phyloP scores from a whole-genome alignment of 1,140 invertebrate genomes.

The Sogatella furcifera region DNA sequence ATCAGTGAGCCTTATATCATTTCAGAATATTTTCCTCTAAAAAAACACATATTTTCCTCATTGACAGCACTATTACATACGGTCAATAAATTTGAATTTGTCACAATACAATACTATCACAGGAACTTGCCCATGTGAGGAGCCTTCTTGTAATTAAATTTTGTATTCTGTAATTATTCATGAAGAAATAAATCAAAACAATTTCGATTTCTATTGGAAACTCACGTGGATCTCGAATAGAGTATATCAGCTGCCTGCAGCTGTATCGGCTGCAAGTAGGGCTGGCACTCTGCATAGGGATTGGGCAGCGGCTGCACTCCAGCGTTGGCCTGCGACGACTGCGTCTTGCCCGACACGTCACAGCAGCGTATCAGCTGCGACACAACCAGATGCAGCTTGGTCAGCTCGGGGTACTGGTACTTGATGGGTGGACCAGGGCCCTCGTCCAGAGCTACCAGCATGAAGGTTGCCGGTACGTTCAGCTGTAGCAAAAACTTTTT shows the following conservation, averaged over 20 bases:
- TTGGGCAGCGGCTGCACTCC: conserved; percentile 55
- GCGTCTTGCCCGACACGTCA: conserved; percentile 73
- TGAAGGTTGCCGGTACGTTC: conserved; percentile 78
- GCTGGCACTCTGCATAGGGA: conserved; percentile 60
- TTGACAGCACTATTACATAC: no score
- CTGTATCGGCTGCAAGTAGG: conserved; percentile 64
- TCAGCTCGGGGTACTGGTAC: conserved; percentile 91
- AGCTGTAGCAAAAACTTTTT: conserved; percentile 27
- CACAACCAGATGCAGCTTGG: conserved; percentile 89
- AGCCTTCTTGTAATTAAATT: no score
- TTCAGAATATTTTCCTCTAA: no score
- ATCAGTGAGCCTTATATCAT: no score
- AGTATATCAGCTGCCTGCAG: conserved; percentile 68
- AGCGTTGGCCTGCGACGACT: conserved; percentile 42
- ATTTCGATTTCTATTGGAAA: no score
- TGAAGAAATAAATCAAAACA: no score
- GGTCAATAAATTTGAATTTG: no score
- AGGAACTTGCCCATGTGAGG: no score
- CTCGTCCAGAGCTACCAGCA: conserved; percentile 86
- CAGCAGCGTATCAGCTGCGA: conserved; percentile 85
- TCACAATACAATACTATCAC: no score
- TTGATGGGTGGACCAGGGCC: conserved; percentile 86
- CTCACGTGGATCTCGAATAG: conserved; percentile 62
- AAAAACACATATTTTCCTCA: no score
- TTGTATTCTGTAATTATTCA: no score